Percentiles rank a stretch among this genome's conserved stretches.
Evolutionary conservation across 2,113 vertebrate species (phyloP).

Genomic region (Perognathus longimembris): DNA sequence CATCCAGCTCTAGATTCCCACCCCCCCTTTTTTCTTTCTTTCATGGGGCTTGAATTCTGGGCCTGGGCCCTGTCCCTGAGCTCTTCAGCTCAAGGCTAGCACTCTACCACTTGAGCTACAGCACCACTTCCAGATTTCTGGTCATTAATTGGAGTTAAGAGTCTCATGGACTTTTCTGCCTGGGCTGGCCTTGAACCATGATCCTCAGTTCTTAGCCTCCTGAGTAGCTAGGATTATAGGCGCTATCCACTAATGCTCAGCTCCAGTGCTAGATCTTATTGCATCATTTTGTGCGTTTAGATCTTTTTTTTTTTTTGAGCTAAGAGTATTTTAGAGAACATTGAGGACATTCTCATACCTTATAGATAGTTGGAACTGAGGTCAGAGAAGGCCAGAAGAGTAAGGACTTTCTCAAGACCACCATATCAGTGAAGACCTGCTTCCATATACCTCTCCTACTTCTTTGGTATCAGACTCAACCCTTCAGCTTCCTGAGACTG

Average conservation of each 20-base stretch:
- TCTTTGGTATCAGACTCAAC: neutral
- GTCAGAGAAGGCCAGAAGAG: neutral
- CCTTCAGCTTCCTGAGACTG: neutral
- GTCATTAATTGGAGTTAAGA: no score
- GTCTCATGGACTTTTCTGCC: no score
- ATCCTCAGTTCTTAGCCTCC: no score
- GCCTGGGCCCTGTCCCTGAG: no score
- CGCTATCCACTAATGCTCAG: no score
- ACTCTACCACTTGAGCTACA: no score
- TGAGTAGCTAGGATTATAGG: no score
- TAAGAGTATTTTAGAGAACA: slow-evolving; percentile 28
- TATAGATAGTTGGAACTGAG: neutral
- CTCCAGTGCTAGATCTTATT: neutral
- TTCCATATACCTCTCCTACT: neutral
- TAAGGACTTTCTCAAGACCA: neutral
- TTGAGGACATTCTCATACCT: neutral
- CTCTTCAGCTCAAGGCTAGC: no score
- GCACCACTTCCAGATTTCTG: no score
- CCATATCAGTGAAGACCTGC: neutral
- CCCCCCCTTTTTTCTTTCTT: no score
- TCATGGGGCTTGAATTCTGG: no score
- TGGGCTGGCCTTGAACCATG: no score
- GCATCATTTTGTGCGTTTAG: neutral
- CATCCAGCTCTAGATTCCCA: neutral
- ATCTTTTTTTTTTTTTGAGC: slow-evolving; percentile 10